Base-by-base conservation (phyloP, 2,888 invertebrate species). In the Erebia ligea region DNA sequence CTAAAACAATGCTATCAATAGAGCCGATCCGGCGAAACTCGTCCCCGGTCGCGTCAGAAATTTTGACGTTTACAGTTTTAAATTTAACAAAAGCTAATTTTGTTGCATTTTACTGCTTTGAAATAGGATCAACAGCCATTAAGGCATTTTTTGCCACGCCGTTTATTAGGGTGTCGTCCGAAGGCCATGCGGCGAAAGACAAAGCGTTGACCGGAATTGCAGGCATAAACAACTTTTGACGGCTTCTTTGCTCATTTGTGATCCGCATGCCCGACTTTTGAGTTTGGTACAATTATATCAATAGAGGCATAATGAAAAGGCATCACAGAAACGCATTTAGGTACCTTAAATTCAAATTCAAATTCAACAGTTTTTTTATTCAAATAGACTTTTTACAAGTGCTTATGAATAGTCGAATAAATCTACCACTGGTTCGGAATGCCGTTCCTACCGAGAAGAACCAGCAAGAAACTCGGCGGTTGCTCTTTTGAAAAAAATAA, bases 141-240 rank as follows among this genome's bases (percentile, higher is more conserved):
- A 92, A 86, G 86, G 83, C 80, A 82, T 84, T 92, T 92, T 93
- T 92, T 92, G 90, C 89, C 88, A 91, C 90, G 88, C 88, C 90
- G 91, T 92, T 91, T 93, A 92, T 92, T 89, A 90, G 91, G 93
- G 92, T 92, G 92, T 92, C 92, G 89, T 90, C 85, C 85, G 89
- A 91, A 91, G 88, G 89, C 87, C 85, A 83, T 76, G 90, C 91
- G 91, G 92, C 87, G 78, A 86, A 86, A 91, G 88, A 90, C 89
- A 92, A 93, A 92, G 91, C 87, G 78, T 76, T 85, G 88, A 84
- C 88, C 89, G 89, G 90, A 88, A 89, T 90, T 81, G 82, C 83
- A 86, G 84, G 82, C 91, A 92, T 92, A 92, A 92, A 93, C 90
- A 90, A 89, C 80, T 80, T 87, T 85, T 88, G 91, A 89, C 91